phyloP scores from a whole-genome alignment of 2,113 vertebrate species.

The Apodemus sylvaticus region DNA sequence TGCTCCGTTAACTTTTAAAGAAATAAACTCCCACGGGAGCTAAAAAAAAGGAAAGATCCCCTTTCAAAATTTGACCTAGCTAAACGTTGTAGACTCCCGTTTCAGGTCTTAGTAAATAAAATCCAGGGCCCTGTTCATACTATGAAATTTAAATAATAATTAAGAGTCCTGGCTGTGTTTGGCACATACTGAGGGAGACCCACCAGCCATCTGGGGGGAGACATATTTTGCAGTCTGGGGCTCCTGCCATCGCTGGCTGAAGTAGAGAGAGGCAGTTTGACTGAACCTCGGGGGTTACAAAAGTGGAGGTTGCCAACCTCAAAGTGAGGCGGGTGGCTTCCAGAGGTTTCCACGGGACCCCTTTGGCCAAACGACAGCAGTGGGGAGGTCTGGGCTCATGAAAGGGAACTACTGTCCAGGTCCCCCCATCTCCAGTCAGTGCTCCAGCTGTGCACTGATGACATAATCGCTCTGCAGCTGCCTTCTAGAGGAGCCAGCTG shows the following conservation, averaged over 20 bases:
- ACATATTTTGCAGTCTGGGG: not conserved
- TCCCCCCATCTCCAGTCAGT: not conserved
- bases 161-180: not conserved
- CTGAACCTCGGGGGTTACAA: constrained; percentile 1
- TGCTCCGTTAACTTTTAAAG: not conserved
- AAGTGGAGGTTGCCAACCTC: not conserved
- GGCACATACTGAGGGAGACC: not conserved
- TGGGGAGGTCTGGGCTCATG: not conserved
- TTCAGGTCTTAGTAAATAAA: constrained; percentile 27
- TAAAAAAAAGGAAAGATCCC: not conserved
- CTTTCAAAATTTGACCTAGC: constrained; percentile 10
- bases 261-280: constrained; percentile 24
- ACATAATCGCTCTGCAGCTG: not conserved
- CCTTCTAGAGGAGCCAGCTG: not conserved
- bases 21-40: not conserved
- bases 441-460: not conserved
- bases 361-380: not conserved
- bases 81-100: not conserved
- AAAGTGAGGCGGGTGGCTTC: not conserved
- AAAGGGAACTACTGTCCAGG: not conserved
- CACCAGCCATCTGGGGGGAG: not conserved
- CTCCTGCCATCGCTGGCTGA: not conserved
- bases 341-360: not conserved
- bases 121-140: not conserved
- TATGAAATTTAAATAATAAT: constrained; percentile 36